Percentiles rank a stretch among this genome's conserved stretches.
Conservation (phyloP, 1,140 invertebrate species). For the Lepidurus apus region DNA sequence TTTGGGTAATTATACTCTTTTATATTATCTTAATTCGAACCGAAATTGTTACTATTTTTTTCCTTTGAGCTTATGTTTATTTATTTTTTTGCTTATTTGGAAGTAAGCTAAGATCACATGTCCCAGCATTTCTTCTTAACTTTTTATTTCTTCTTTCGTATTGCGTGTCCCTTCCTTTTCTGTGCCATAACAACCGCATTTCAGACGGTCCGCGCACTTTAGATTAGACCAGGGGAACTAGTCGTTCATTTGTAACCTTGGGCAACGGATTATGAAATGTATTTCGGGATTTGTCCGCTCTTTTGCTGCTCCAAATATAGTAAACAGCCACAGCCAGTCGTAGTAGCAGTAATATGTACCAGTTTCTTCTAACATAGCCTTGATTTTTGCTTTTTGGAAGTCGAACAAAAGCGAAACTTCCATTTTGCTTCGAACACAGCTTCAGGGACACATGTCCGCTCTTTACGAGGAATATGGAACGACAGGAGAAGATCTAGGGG, state of each 20-base stretch:
- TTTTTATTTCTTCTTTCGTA: background rate
- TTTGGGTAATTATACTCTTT: conserved; percentile 69
- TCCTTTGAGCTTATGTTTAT: conserved; percentile 41
- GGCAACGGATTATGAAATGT: background rate
- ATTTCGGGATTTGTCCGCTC: background rate
- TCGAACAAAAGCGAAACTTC: too few species aligned
- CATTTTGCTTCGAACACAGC: too few species aligned
- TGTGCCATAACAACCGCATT: too few species aligned
- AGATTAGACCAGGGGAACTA: background rate
- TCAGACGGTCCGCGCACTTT: background rate
- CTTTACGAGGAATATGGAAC: background rate
- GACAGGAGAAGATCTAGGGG: background rate
- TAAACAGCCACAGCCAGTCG: too few species aligned
- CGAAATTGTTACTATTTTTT: conserved; percentile 17
- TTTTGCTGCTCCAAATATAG: background rate
- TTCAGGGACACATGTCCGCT: background rate
- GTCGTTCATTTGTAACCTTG: background rate
- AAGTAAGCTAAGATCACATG: background rate
- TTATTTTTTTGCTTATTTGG: background rate
- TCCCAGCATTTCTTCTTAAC: background rate
- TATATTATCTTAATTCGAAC: conserved; percentile 17
- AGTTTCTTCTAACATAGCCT: too few species aligned
- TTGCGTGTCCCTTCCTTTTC: background rate
- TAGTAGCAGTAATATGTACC: too few species aligned
- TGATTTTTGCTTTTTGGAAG: too few species aligned